These are phyloP conservation scores for Ichneumoninae sp. DNA, from an alignment of 2,888 invertebrate genomes.

Conservation along the genomic window DNA sequence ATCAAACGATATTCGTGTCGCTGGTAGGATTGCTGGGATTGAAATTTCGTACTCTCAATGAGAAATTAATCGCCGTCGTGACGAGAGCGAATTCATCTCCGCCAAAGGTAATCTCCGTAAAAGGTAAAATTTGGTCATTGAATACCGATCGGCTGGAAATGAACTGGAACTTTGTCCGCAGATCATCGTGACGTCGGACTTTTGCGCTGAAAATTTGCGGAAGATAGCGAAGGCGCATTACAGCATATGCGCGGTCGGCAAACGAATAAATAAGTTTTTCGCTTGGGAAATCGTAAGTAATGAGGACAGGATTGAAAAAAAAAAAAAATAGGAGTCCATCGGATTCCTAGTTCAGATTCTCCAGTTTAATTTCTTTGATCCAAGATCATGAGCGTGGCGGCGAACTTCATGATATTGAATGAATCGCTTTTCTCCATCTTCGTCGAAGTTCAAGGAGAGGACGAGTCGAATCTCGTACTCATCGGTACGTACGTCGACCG, in stretches of 20 bases:
- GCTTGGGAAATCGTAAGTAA: constrained; percentile 47
- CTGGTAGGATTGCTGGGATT: constrained; percentile 57
- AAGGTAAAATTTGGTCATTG: constrained; percentile 16
- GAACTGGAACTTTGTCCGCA: neutral
- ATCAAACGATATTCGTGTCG: constrained; percentile 56
- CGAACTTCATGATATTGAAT: constrained; percentile 39
- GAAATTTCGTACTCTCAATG: constrained; percentile 55
- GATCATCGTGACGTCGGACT: constrained; percentile 48
- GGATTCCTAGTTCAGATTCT: neutral
- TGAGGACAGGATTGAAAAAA: too few species aligned
- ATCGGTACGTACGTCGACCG: constrained; percentile 51
- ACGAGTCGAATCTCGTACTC: constrained; percentile 1
- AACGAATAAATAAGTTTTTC: constrained; percentile 50
- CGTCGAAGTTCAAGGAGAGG: constrained; percentile 26
- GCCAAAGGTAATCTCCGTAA: constrained; percentile 41
- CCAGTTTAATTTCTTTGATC: neutral
- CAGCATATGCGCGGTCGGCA: constrained; percentile 54
- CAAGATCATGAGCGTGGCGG: constrained; percentile 35
- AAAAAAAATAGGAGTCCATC: neutral
- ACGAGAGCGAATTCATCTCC: constrained; percentile 54
- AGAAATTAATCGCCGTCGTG: constrained; percentile 52
- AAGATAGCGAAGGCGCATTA: constrained; percentile 53
- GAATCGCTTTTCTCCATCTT: constrained; percentile 48
- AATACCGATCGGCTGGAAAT: neutral
- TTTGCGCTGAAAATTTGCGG: constrained; percentile 60